phyloP scores from a whole-genome alignment of 2,797 vertebrate genomes.

The Yasuhikotakia modesta region DNA sequence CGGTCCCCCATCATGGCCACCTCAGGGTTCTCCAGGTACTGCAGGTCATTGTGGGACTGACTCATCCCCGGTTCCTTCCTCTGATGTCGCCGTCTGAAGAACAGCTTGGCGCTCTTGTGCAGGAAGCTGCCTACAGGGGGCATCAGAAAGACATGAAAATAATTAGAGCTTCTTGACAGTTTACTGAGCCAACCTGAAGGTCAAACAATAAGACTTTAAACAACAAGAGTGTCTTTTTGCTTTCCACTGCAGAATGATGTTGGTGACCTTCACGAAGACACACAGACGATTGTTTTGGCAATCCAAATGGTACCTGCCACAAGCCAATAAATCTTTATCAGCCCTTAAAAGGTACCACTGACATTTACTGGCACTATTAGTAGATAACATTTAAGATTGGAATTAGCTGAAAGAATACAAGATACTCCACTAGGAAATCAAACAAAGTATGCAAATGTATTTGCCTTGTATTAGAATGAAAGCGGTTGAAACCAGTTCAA shows the following conservation, averaged over 20 bases:
- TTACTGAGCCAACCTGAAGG: constrained; percentile 32
- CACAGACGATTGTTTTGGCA: background rate
- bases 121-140: constrained; percentile 84
- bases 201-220: constrained; percentile 9
- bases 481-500: constrained; percentile 33
- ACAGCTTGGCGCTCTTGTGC: constrained; percentile 90
- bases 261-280: constrained; percentile 18
- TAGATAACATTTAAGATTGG: background rate
- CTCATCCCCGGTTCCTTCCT: constrained; percentile 96
- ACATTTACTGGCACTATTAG: background rate
- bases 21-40: constrained; percentile 85
- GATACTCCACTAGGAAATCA: background rate
- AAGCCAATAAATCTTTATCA: background rate
- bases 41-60: constrained; percentile 95
- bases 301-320: background rate
- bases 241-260: background rate
- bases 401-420: background rate
- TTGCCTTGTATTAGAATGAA: constrained; percentile 28
- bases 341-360: too few relatives aligned
- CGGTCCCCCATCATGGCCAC: constrained; percentile 69
- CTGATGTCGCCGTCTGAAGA: constrained; percentile 91
- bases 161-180: background rate
- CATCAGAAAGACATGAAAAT: constrained; percentile 17
- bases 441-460: background rate
- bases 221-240: background rate